phyloP scores from a whole-genome alignment of 2,113 vertebrate species.

The Psilopsiagon aymara region DNA sequence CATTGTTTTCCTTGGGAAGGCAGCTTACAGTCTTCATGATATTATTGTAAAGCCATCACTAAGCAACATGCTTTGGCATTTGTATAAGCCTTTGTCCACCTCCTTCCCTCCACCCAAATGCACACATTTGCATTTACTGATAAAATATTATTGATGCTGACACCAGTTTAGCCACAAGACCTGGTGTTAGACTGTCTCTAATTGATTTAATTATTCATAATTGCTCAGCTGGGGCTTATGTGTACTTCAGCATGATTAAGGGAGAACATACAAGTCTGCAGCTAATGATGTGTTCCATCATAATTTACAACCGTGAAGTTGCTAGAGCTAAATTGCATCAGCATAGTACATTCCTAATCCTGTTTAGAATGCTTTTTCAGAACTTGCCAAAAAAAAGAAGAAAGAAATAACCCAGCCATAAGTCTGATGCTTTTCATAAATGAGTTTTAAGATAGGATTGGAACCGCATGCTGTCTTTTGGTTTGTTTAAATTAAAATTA shows the following conservation, averaged over 20 bases:
- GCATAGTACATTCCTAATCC: constrained; percentile 75
- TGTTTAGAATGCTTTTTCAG: constrained; percentile 8
- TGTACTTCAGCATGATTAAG: constrained; percentile 79
- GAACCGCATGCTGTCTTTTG: not conserved
- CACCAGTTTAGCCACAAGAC: constrained; percentile 78
- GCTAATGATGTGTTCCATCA: constrained; percentile 83
- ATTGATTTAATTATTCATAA: constrained; percentile 98
- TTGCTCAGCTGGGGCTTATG: constrained; percentile 86
- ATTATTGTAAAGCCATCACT: constrained; percentile 79
- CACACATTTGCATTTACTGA: constrained; percentile 83
- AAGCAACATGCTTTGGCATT: constrained; percentile 80
- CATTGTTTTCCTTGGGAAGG: constrained; percentile 84
- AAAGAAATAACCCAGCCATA: not conserved
- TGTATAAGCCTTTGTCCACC: constrained; percentile 75
- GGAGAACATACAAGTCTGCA: constrained; percentile 66
- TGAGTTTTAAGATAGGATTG: not conserved
- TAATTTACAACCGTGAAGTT: constrained; percentile 78
- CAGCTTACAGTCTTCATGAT: constrained; percentile 74
- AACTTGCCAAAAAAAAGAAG: not conserved
- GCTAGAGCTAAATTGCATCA: constrained; percentile 70
- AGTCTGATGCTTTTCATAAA: not conserved
- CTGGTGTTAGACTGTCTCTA: constrained; percentile 84
- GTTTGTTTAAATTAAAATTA: not conserved
- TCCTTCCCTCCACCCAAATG: constrained; percentile 47
- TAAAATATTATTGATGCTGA: constrained; percentile 88